Evolutionary conservation across 1,140 invertebrate species (phyloP), one percentile per base, ranked within the genome.

Genomic region (Drosophila fuyamai): DNA sequence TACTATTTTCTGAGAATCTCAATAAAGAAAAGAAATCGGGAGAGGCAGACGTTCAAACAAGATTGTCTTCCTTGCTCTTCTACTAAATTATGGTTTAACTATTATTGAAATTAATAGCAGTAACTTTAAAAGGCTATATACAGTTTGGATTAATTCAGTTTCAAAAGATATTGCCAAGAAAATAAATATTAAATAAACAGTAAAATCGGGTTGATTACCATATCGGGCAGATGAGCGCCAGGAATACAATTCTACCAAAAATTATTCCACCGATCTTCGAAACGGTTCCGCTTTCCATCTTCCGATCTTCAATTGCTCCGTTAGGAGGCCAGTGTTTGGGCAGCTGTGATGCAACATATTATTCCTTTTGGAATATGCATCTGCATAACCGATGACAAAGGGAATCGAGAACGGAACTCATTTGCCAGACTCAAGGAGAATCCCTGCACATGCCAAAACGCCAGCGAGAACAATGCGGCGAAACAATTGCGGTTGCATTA

Each of bases 401-500:
- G 18, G 47, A 46, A 41, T 48, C 38, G 40, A 36, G 23, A 51
- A 53, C 54, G 29, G 61, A 66, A 81, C 81, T 85, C 77, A 84
- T 81, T 77, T 85, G 55, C 46, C 72, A 67, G 67, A 59, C 44
- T 61, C 63, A 32, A 57, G 60, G 43, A 35, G 66, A 82, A 76
- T 86, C 57, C 46, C 57, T 85, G 85, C 85, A 89, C 85, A 89
- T 89, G 85, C 81, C 76, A 90, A 90, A 78, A 90, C 78, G 79
- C 65, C 66, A 70, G 36, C n/a, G 66, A 53, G 48, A 61, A 76
- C 76, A 76, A 80, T 38, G 71, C 43, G 55, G 29, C 23, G 40
- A 48, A 83, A 89, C 85, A 89, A 89, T 89, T 89, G 85, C 75
- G 85, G 85, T 90, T 90, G 75, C 85, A 90, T 85, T 89, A 67